phyloP scores from a whole-genome alignment of 1,140 invertebrate species.

The Stenopsyche tienmushanensis region DNA sequence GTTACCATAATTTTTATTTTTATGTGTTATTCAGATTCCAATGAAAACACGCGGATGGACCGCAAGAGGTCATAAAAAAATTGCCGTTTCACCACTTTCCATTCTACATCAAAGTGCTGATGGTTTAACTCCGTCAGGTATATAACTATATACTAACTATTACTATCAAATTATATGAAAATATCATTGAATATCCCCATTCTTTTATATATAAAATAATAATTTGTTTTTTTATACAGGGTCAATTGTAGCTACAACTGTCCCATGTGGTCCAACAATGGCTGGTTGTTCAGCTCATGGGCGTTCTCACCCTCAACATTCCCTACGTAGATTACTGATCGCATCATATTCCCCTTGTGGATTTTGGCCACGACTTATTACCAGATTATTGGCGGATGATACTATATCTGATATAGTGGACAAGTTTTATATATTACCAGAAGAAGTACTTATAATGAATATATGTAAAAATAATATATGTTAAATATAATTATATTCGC shows the following conservation, averaged over 20 bases:
- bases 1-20: too few species aligned
- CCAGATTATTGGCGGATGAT: constrained; percentile 88
- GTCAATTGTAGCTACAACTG: constrained; percentile 35
- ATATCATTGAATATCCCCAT: background rate
- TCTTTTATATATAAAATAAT: constrained; percentile 12
- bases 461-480: constrained; percentile 8
- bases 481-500: constrained; percentile 42
- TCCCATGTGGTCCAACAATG: constrained; percentile 43
- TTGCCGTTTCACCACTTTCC: constrained; percentile 57
- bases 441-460: constrained; percentile 52
- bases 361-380: constrained; percentile 95
- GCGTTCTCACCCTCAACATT: constrained; percentile 57
- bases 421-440: constrained; percentile 65
- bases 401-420: constrained; percentile 80
- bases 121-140: constrained; percentile 38
- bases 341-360: constrained; percentile 98
- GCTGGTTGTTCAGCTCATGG: constrained; percentile 42
- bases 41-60: constrained; percentile 72
- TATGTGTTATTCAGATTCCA: constrained; percentile 67
- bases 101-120: constrained; percentile 44
- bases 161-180: too few species aligned
- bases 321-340: constrained; percentile 71
- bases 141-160: too few species aligned
- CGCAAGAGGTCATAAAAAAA: constrained; percentile 60
- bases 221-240: constrained; percentile 30